A percentile compares a stretch with the other conserved stretches of the same genome.
Conservation (phyloP, 2,888 invertebrate species). For the Drymonia ruficornis region DNA sequence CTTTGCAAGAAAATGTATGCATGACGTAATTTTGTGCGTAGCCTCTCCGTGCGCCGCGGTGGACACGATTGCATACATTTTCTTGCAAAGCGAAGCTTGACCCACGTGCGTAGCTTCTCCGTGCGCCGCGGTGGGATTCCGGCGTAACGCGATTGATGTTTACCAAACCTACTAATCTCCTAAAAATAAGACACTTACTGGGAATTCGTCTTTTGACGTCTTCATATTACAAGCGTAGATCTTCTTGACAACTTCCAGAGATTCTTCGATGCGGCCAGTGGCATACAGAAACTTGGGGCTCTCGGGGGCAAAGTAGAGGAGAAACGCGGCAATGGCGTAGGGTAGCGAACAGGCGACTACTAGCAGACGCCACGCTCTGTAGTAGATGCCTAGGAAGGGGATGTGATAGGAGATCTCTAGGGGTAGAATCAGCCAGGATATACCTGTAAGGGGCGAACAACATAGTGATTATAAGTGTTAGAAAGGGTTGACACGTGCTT, state of each 20-base stretch:
- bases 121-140: no score
- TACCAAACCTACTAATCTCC: background rate
- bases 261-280: constrained; percentile 84
- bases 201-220: constrained; percentile 56
- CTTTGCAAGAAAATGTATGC: no score
- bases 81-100: no score
- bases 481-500: background rate
- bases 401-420: constrained; percentile 73
- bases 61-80: no score
- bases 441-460: constrained; percentile 66
- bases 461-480: constrained; percentile 3
- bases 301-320: constrained; percentile 87
- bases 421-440: constrained; percentile 89
- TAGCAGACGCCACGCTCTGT: constrained; percentile 91
- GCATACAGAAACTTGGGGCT: constrained; percentile 91
- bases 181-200: constrained; percentile 51
- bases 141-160: no score
- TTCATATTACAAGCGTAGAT: constrained; percentile 69
- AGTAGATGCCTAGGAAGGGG: constrained; percentile 78
- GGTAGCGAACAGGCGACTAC: constrained; percentile 87
- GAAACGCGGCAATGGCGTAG: constrained; percentile 84
- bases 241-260: constrained; percentile 76
- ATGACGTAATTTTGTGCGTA: no score
- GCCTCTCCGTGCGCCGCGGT: no score
- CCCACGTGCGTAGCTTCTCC: no score